Conservation (phyloP, 2,888 invertebrate species). For the Buathra laborator region DNA sequence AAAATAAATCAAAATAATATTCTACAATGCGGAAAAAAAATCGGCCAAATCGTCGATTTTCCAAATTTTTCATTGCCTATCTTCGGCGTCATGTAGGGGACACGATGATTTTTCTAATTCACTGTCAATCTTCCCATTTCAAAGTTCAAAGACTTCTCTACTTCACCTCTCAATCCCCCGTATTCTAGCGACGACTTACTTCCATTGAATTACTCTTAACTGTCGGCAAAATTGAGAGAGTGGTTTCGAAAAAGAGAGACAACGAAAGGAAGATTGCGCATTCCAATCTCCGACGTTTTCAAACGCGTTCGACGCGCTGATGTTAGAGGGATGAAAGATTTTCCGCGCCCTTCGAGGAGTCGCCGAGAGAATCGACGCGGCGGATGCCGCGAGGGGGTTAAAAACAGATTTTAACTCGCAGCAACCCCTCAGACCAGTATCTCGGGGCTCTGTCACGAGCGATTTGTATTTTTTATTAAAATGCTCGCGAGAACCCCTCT, state of each 20-base stretch:
- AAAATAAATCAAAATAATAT: too few relatives aligned
- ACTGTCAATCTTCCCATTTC: too few relatives aligned
- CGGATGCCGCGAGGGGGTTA: constrained; percentile 40
- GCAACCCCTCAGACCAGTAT: constrained; percentile 13
- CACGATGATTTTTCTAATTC: too few relatives aligned
- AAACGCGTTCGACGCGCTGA: constrained; percentile 9
- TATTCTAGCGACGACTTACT: constrained; percentile 36
- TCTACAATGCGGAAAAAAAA: too few relatives aligned
- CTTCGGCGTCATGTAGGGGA: too few relatives aligned
- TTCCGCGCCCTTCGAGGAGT: constrained; percentile 26
- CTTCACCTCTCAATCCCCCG: too few relatives aligned
- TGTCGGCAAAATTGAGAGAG: constrained; percentile 31
- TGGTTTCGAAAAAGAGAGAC: constrained; percentile 24
- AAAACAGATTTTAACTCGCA: constrained; percentile 61
- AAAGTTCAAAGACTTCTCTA: too few relatives aligned
- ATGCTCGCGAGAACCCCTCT: constrained; percentile 27
- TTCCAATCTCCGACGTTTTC: constrained; percentile 39
- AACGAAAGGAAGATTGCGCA: constrained; percentile 16
- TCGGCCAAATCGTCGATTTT: too few relatives aligned
- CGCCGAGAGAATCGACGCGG: constrained; percentile 1
- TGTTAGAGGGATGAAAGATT: constrained; percentile 32
- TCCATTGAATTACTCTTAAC: constrained; percentile 46
- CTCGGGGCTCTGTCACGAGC: constrained; percentile 39
- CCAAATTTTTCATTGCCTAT: too few relatives aligned
- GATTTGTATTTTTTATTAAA: constrained; percentile 66